A percentile compares a stretch with the other conserved stretches of the same genome.
Evolutionary conservation across 2,888 invertebrate species (phyloP).

Genomic region (Pheosia gnoma): DNA sequence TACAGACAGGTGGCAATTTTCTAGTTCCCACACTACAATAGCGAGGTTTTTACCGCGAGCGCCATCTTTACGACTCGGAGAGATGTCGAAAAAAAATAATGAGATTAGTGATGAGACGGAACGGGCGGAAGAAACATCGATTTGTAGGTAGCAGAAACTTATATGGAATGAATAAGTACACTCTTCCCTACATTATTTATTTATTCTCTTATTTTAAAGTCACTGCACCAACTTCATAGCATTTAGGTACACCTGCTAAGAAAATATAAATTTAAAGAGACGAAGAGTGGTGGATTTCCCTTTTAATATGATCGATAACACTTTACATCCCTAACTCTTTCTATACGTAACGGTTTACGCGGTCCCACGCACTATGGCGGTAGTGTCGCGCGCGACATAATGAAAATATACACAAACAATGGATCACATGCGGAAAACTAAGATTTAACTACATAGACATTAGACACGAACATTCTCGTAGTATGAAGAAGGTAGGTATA

Average conservation of each 20-base stretch:
- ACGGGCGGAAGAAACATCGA: slow-evolving; percentile 16
- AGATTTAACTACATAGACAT: slow-evolving; percentile 37
- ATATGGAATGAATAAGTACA: too few relatives aligned
- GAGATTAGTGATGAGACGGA: slow-evolving; percentile 39
- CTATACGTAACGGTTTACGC: slow-evolving; percentile 45
- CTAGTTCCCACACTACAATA: slow-evolving; percentile 68
- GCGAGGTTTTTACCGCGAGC: slow-evolving; percentile 50
- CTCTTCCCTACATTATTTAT: neutral
- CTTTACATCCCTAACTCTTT: slow-evolving; percentile 21
- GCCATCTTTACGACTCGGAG: slow-evolving; percentile 50
- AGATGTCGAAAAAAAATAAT: slow-evolving; percentile 52
- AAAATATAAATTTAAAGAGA: too few relatives aligned
- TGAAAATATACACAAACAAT: slow-evolving; percentile 40
- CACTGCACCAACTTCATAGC: too few relatives aligned
- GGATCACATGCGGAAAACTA: slow-evolving; percentile 31
- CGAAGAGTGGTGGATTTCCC: too few relatives aligned
- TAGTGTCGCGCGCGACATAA: slow-evolving; percentile 29
- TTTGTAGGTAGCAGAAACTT: neutral
- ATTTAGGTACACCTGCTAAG: too few relatives aligned
- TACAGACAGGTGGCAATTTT: slow-evolving; percentile 62
- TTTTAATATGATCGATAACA: slow-evolving; percentile 5
- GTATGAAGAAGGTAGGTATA: neutral
- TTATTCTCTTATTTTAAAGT: too few relatives aligned
- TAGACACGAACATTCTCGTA: neutral
- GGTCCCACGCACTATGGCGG: slow-evolving; percentile 48